phyloP scores from a whole-genome alignment of 2,113 vertebrate genomes.

The Andinoacara biseriatus region DNA sequence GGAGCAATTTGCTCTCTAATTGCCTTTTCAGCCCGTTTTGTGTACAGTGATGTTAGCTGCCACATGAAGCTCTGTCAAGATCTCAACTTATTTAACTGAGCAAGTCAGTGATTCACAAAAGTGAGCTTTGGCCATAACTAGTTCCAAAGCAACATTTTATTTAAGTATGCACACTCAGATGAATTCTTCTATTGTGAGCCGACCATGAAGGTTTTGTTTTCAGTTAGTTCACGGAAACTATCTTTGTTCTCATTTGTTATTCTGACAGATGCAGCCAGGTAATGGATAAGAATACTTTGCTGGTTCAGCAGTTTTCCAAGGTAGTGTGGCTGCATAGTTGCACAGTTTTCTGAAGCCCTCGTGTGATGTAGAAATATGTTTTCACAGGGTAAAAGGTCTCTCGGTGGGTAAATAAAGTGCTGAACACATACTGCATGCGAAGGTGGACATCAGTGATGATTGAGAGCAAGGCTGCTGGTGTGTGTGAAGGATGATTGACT shows the following conservation, averaged over 20 bases:
- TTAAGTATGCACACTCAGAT: background rate
- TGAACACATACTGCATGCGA: conserved; percentile 25
- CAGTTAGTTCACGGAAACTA: background rate
- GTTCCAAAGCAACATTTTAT: background rate
- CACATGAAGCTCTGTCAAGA: background rate
- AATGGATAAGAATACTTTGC: conserved; percentile 30
- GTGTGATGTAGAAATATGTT: conserved; percentile 31
- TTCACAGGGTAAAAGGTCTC: conserved; percentile 55
- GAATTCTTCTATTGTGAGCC: background rate
- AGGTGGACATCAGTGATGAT: conserved; percentile 18
- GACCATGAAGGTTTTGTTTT: background rate
- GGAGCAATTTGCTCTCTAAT: conserved; percentile 18
- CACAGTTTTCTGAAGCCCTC: conserved; percentile 1
- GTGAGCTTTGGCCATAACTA: background rate
- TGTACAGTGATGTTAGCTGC: background rate
- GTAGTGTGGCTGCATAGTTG: background rate
- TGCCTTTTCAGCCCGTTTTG: conserved; percentile 9
- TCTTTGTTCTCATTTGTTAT: background rate
- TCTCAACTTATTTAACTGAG: conserved; percentile 1
- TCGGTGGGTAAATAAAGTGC: conserved; percentile 48
- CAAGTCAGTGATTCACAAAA: background rate
- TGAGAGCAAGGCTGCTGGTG: background rate
- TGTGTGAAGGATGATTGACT: conserved; percentile 25
- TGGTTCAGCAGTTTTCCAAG: conserved; percentile 21
- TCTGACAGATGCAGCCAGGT: conserved; percentile 12